phyloP scores from a whole-genome alignment of 2,113 vertebrate genomes.

The Halichoerus grypus region DNA sequence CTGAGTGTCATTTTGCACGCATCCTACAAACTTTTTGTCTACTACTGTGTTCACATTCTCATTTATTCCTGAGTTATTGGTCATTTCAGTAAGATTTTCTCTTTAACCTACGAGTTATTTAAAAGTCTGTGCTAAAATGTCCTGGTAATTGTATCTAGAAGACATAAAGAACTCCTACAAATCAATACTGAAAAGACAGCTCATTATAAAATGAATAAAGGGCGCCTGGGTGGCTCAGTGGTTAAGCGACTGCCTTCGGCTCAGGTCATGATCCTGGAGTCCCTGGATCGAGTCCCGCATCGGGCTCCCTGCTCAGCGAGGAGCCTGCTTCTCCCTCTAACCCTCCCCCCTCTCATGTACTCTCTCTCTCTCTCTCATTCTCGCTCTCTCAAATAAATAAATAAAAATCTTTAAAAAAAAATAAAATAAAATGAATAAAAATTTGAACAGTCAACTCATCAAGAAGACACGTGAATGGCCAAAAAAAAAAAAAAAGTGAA shows the following conservation, averaged over 20 bases:
- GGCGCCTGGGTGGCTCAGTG: too few species aligned
- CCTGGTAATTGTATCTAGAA: background rate
- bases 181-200: background rate
- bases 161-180: background rate
- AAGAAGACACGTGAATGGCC: background rate
- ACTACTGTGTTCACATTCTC: background rate
- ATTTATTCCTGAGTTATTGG: conserved; percentile 1
- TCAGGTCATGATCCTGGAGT: too few species aligned
- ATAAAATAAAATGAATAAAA: background rate
- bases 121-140: conserved; percentile 41
- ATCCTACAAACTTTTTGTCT: background rate
- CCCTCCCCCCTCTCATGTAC: too few species aligned
- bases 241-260: too few species aligned
- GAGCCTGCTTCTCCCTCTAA: too few species aligned
- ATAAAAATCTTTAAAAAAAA: too few species aligned
- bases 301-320: too few species aligned
- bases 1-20: background rate
- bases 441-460: background rate
- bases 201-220: background rate
- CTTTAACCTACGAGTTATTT: background rate
- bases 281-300: too few species aligned
- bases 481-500: background rate
- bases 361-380: too few species aligned
- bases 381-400: too few species aligned
- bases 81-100: background rate